Evolutionary conservation across 1,140 invertebrate species (phyloP).

Genomic region (Oedothorax gibbosus): DNA sequence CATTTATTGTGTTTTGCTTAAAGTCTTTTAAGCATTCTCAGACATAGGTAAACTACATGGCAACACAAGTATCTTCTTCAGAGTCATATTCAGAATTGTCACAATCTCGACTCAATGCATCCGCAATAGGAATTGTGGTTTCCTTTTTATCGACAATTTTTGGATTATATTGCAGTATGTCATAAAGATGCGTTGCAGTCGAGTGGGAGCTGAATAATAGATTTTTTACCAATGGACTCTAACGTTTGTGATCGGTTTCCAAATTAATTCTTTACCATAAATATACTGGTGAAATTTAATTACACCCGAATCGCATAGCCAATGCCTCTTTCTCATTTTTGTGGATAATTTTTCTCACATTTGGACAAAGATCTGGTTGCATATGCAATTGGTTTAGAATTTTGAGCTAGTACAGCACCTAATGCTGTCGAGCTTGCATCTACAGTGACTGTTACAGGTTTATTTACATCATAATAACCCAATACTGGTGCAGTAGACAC

Average conservation of each 20-base stretch:
- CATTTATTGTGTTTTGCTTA: no score
- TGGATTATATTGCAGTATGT: conserved; percentile 60
- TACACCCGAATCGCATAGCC: conserved; percentile 65
- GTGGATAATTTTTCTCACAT: conserved; percentile 67
- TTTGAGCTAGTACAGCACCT: conserved; percentile 67
- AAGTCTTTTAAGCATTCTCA: background rate
- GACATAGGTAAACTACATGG: background rate
- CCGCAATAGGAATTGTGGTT: conserved; percentile 35
- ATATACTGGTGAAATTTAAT: conserved; percentile 66
- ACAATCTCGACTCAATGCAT: conserved; percentile 19
- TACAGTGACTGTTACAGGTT: conserved; percentile 64
- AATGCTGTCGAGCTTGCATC: conserved; percentile 68
- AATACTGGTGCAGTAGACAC: conserved; percentile 10
- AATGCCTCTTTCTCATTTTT: conserved; percentile 70
- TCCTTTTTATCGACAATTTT: conserved; percentile 54
- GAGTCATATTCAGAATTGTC: background rate
- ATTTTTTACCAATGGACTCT: conserved; percentile 62
- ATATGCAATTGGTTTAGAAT: conserved; percentile 67
- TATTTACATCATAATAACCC: conserved; percentile 65
- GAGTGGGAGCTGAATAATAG: conserved; percentile 58
- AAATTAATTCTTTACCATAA: conserved; percentile 7
- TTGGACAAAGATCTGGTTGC: conserved; percentile 66
- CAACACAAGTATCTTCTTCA: background rate
- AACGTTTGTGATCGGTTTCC: conserved; percentile 61
- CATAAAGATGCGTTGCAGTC: conserved; percentile 63